These are phyloP conservation scores for Neogale vison DNA, from an alignment of 2,113 vertebrate genomes.

Conservation along the genomic window DNA sequence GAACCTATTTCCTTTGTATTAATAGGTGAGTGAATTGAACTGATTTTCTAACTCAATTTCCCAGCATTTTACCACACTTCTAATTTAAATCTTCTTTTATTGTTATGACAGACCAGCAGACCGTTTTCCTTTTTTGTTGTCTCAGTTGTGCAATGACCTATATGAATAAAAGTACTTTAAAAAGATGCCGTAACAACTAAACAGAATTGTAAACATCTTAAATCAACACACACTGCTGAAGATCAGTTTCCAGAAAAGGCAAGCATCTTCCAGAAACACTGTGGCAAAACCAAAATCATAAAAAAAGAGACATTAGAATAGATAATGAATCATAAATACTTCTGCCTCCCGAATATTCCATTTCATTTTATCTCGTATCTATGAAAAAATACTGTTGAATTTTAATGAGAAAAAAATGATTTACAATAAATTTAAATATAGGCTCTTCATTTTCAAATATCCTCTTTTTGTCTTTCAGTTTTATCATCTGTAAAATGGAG, in stretches of 20 bases:
- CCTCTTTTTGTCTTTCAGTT: background rate
- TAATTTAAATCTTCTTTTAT: conserved; percentile 47
- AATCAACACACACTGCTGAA: background rate
- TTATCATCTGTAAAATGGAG: background rate
- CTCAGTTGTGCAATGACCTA: conserved; percentile 1
- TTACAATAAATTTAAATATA: background rate
- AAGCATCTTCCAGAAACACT: background rate
- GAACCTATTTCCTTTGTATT: conserved; percentile 24
- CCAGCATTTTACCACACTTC: conserved; percentile 22
- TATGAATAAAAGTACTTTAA: conserved; percentile 33
- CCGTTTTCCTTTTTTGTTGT: background rate
- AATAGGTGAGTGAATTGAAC: conserved; percentile 36
- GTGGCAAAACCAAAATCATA: background rate
- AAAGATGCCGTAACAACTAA: conserved; percentile 13
- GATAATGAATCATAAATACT: background rate
- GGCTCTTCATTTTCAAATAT: background rate
- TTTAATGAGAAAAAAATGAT: conserved; percentile 7
- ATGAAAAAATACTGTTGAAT: background rate
- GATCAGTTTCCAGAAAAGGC: conserved; percentile 12
- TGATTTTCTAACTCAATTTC: conserved; percentile 49
- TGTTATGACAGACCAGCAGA: conserved; percentile 36
- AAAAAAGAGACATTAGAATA: background rate
- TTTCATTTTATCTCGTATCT: background rate
- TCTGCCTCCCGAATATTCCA: background rate
- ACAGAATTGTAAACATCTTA: conserved; percentile 45